Evolutionary conservation across 2,797 vertebrate genomes (phyloP).

Genomic region (Fratercula arctica): DNA sequence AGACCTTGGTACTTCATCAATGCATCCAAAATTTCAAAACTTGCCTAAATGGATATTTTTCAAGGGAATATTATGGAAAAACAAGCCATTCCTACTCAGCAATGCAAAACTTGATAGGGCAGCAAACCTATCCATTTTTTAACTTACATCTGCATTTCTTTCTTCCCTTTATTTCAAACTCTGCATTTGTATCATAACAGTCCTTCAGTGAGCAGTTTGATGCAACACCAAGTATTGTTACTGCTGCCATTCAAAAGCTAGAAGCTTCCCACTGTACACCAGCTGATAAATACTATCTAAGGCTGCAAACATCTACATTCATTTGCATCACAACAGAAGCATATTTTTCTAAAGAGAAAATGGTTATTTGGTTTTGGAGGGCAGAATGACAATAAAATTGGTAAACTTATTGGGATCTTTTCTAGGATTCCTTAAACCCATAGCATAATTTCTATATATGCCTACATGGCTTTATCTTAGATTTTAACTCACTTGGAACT

Average conservation of each 20-base stretch:
- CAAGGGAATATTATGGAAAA: neutral
- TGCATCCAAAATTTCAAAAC: neutral
- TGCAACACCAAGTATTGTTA: neutral
- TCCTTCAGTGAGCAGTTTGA: neutral
- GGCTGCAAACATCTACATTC: neutral
- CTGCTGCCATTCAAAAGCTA: neutral
- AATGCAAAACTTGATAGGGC: neutral
- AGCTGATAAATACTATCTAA: neutral
- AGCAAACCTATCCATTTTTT: neutral
- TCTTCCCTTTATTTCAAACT: neutral
- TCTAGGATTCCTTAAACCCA: neutral
- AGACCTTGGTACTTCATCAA: neutral
- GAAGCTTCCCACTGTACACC: neutral
- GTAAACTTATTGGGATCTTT: neutral
- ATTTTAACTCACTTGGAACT: neutral
- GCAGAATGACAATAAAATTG: neutral
- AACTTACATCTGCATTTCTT: neutral
- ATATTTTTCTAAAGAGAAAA: neutral
- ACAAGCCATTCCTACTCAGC: neutral
- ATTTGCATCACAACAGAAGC: neutral
- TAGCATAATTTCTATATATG: neutral
- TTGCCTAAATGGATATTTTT: neutral
- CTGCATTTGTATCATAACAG: neutral
- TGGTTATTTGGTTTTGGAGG: neutral
- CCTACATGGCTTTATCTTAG: neutral